Evolutionary conservation across 35 echinoderm and acorn worm genomes (phyloP), one percentile per base, ranked within the genome.

Genomic region (Ophiothrix spiculata): DNA sequence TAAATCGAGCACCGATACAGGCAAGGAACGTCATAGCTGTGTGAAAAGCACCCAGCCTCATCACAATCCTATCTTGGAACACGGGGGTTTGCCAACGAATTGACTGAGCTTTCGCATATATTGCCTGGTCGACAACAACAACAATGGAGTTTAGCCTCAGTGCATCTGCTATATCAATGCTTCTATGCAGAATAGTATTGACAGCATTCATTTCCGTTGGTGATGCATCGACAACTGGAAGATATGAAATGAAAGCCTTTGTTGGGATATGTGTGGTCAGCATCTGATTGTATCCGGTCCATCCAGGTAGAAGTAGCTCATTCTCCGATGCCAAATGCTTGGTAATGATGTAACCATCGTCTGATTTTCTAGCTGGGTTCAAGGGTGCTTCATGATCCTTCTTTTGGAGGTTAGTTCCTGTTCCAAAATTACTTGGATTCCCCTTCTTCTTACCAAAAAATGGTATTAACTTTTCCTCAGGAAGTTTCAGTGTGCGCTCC

Each of bases 121-220:
- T 93, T 15, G 94, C 79, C 31, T 87, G 90, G 39, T 97, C 90
- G 39, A 91, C 45, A 6, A 91, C 93, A 29, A 77, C 89, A 40
- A 87, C 90, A 36, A 89, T 63, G 39, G 79, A 83, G n/a, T 80
- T 75, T 28, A 88, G 56, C 25, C 86, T 35, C 74, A 95, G 35
- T 35, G 34, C 41, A 38, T 81, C 64, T 8, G 86, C 85, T 42
- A 95, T 88, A 1, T 91, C 85, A 13, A 91, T 15, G 80, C 80
- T 88, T 80, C 33, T 21, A 64, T 88, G 74, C 25, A 95, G 80
- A n/a, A 95, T 36, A 35, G 93, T 95, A 56, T 95, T 84, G 0
- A 95, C 85, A 0, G 89, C 86, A 74, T 77, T 36, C 1, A 91
- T 42, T 16, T 95, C 85, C 33, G 93, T 95, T 64, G 89, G 89